Evolutionary conservation across 2,888 invertebrate species (phyloP).

Genomic region (Megalurothrips usitatus): DNA sequence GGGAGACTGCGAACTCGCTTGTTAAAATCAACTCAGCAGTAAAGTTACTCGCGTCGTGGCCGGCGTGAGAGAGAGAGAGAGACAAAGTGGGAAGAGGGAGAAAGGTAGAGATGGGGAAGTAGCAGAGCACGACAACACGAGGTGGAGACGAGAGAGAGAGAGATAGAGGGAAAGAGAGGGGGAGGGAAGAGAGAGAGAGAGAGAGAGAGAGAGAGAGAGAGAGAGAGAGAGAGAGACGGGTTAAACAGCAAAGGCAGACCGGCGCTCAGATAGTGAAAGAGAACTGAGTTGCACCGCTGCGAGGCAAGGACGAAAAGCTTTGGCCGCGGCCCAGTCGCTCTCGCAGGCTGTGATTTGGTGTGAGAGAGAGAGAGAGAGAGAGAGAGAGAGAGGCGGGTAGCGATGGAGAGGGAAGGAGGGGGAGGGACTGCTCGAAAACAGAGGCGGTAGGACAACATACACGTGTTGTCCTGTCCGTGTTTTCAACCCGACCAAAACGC

Average conservation of each 20-base stretch:
- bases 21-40: slow-evolving; percentile 18
- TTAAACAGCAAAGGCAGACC: too few relatives aligned
- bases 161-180: neutral
- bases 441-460: too few relatives aligned
- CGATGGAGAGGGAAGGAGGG: too few relatives aligned
- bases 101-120: neutral
- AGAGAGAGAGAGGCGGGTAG: too few relatives aligned
- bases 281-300: neutral
- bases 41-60: neutral
- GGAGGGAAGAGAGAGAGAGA: too few relatives aligned
- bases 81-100: neutral
- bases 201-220: neutral
- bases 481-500: too few relatives aligned
- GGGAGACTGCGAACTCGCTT: too few relatives aligned
- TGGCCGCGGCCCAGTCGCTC: too few relatives aligned
- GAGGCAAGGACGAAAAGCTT: neutral
- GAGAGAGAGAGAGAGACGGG: neutral
- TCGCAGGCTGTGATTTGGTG: too few relatives aligned
- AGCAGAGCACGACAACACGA: neutral
- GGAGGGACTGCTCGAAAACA: too few relatives aligned
- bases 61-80: neutral
- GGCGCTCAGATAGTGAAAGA: neutral
- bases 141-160: neutral
- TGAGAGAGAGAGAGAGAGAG: too few relatives aligned
- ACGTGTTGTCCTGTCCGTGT: too few relatives aligned